A percentile compares a stretch with the other conserved stretches of the same genome.
These are phyloP conservation scores for Euwallacea fornicatus DNA, from an alignment of 1,140 invertebrate genomes.

Conservation along the genomic window DNA sequence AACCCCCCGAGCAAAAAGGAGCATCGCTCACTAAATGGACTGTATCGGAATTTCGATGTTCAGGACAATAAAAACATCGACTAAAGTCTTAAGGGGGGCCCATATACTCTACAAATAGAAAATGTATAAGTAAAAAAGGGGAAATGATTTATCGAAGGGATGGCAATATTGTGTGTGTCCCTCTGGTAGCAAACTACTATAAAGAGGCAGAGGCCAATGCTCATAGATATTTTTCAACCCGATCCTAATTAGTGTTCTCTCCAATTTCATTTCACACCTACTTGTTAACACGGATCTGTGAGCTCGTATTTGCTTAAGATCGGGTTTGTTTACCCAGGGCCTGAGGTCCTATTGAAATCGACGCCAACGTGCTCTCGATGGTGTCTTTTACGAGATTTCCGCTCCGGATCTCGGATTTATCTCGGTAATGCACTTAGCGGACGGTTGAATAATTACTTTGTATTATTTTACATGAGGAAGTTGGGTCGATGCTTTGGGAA, in stretches of 20 bases:
- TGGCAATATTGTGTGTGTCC: too few species aligned
- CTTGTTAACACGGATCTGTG: conserved; percentile 32
- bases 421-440: not conserved
- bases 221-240: conserved; percentile 18
- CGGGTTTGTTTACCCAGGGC: conserved; percentile 30
- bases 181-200: too few species aligned
- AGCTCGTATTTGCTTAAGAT: conserved; percentile 30
- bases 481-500: too few species aligned
- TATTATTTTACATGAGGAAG: too few species aligned
- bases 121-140: too few species aligned
- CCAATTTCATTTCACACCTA: conserved; percentile 30
- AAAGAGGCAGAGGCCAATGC: too few species aligned
- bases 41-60: conserved; percentile 23
- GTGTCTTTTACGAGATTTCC: conserved; percentile 29
- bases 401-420: conserved; percentile 8
- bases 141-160: too few species aligned
- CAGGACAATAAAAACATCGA: conserved; percentile 21
- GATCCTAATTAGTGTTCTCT: conserved; percentile 31
- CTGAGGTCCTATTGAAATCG: conserved; percentile 32
- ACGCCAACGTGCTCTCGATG: conserved; percentile 28
- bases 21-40: conserved; percentile 19
- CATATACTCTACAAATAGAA: too few species aligned
- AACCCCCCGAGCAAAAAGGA: conserved; percentile 15
- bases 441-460: too few species aligned
- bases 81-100: conserved; percentile 12